Conservation (phyloP, 2,888 invertebrate genomes). For the Aromia moschata region DNA sequence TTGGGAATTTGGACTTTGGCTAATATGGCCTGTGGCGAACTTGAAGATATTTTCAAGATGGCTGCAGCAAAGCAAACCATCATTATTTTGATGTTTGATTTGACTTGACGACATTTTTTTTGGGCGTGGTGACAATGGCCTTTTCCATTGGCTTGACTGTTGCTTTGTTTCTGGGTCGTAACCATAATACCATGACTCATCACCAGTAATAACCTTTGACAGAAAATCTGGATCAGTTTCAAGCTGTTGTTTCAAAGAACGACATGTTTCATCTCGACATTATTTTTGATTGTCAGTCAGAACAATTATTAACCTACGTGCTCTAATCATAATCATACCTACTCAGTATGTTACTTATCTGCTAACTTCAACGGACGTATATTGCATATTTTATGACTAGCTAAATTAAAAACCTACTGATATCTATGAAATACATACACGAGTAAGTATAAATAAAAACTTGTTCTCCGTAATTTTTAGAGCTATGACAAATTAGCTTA, state of each 20-base stretch:
- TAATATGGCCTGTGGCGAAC: too few relatives aligned
- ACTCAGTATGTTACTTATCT: too few relatives aligned
- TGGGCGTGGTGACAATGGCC: background rate
- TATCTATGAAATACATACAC: too few relatives aligned
- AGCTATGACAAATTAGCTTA: too few relatives aligned
- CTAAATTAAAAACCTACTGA: too few relatives aligned
- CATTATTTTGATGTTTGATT: background rate
- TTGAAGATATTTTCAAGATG: too few relatives aligned
- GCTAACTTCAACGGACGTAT: too few relatives aligned
- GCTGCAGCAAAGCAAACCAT: background rate
- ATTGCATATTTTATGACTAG: too few relatives aligned
- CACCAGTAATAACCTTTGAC: background rate
- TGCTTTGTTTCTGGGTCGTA: constrained; percentile 58
- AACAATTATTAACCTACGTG: too few relatives aligned
- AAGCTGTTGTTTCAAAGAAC: background rate
- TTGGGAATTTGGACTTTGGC: background rate
- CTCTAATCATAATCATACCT: too few relatives aligned
- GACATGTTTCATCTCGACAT: background rate
- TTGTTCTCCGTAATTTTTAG: too few relatives aligned
- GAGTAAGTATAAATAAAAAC: too few relatives aligned
- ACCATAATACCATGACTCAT: constrained; percentile 21
- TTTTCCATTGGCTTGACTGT: constrained; percentile 18
- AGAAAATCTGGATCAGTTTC: background rate
- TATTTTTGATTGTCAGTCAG: background rate
- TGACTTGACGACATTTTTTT: constrained; percentile 6